Conservation (phyloP, 2,113 vertebrate species). For the Puffinus mauretanicus region DNA sequence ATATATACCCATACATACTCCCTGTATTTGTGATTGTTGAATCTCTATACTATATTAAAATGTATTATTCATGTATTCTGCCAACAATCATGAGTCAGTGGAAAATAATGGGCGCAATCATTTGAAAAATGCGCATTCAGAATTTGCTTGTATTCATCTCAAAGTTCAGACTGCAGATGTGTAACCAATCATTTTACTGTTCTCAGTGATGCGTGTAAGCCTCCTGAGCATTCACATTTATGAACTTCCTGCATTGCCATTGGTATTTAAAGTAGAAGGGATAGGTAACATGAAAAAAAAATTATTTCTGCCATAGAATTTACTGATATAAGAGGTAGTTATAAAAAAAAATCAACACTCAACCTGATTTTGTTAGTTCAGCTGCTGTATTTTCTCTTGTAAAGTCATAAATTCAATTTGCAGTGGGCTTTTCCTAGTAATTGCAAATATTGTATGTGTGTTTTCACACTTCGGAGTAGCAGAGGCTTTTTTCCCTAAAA, state of each 20-base stretch:
- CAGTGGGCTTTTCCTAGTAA: background rate
- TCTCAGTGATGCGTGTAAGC: background rate
- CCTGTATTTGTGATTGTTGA: slow-evolving; percentile 1
- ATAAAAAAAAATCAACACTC: background rate
- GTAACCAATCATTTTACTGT: slow-evolving; percentile 33
- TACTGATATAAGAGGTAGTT: background rate
- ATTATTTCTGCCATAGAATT: background rate
- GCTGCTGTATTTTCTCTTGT: slow-evolving; percentile 3
- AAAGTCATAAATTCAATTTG: slow-evolving; percentile 39
- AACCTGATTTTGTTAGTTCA: slow-evolving; percentile 12
- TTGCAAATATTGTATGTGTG: background rate
- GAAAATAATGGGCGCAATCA: background rate
- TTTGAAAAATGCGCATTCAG: slow-evolving; percentile 38
- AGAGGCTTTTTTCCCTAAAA: background rate
- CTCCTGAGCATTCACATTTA: slow-evolving; percentile 25
- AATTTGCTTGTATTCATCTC: slow-evolving; percentile 31
- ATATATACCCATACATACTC: background rate
- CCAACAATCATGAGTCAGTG: slow-evolving; percentile 21
- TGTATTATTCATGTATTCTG: slow-evolving; percentile 24
- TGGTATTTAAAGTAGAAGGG: slow-evolving; percentile 4
- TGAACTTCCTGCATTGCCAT: slow-evolving; percentile 6
- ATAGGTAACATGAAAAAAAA: background rate
- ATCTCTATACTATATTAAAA: slow-evolving; percentile 5
- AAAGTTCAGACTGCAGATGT: slow-evolving; percentile 25
- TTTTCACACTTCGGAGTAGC: background rate